These are phyloP conservation scores for Morone chrysops DNA, from an alignment of 2,113 vertebrate genomes.

Conservation along the genomic window DNA sequence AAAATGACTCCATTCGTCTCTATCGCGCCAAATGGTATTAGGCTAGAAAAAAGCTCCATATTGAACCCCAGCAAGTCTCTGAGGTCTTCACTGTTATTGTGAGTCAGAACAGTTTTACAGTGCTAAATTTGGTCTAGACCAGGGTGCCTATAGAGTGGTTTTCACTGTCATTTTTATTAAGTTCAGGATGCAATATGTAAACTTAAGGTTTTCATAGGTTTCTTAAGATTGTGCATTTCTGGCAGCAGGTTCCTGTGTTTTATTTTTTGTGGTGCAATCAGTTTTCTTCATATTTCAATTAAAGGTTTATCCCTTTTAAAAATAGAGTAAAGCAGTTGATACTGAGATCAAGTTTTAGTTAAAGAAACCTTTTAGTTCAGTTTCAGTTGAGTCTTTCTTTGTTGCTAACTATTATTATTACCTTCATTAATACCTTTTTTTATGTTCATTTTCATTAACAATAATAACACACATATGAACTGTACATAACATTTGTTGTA, in stretches of 20 bases:
- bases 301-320: background rate
- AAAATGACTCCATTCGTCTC: slow-evolving; percentile 60
- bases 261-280: background rate
- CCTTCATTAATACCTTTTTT: background rate
- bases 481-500: background rate
- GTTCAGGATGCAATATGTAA: background rate
- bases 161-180: background rate
- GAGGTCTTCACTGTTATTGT: background rate
- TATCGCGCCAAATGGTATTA: background rate
- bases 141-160: background rate
- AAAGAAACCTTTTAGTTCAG: no score
- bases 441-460: background rate
- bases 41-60: slow-evolving; percentile 2
- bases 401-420: no score
- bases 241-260: background rate
- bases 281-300: background rate
- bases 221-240: background rate
- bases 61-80: slow-evolving; percentile 15
- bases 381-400: no score
- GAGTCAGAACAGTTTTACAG: background rate
- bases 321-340: background rate
- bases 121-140: background rate
- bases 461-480: background rate
- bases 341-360: background rate
- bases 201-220: background rate